phyloP scores from a whole-genome alignment of 2,797 vertebrate genomes.

The Fratercula arctica region DNA sequence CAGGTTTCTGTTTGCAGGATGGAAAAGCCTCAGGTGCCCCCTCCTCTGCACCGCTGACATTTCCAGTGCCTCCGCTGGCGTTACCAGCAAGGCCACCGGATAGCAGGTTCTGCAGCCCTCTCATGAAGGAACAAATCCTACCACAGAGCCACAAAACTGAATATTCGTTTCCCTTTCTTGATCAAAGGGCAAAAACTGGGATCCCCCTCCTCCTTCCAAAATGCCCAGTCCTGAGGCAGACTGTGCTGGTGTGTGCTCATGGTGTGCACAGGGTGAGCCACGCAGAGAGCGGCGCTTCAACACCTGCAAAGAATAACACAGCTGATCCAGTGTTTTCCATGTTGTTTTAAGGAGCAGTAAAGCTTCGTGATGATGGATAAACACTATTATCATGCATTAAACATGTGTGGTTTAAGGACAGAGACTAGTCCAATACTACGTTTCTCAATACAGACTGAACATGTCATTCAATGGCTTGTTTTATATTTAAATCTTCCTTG shows the following conservation, averaged over 20 bases:
- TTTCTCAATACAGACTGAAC: slow-evolving; percentile 34
- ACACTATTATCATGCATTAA: background rate
- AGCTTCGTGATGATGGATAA: slow-evolving; percentile 20
- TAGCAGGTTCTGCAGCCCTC: background rate
- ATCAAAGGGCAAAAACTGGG: background rate
- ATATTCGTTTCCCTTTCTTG: background rate
- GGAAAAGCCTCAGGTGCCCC: background rate
- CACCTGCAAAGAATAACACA: background rate
- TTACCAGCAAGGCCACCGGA: background rate
- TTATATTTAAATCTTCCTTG: background rate
- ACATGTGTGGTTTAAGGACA: slow-evolving; percentile 17
- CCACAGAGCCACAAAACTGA: background rate
- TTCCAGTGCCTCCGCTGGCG: background rate
- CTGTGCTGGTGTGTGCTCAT: fast-evolving
- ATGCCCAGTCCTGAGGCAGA: background rate
- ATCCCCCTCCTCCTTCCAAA: background rate
- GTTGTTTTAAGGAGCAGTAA: slow-evolving; percentile 29
- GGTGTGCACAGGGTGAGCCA: background rate
- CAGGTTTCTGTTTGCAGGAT: background rate
- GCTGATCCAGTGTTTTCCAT: background rate
- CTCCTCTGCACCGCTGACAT: background rate
- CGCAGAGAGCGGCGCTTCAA: background rate
- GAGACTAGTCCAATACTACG: background rate
- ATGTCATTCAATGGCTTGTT: background rate
- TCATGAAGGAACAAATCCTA: background rate